These are phyloP conservation scores for Hipparchia semele DNA, from an alignment of 2,888 invertebrate species.

Conservation along the genomic window DNA sequence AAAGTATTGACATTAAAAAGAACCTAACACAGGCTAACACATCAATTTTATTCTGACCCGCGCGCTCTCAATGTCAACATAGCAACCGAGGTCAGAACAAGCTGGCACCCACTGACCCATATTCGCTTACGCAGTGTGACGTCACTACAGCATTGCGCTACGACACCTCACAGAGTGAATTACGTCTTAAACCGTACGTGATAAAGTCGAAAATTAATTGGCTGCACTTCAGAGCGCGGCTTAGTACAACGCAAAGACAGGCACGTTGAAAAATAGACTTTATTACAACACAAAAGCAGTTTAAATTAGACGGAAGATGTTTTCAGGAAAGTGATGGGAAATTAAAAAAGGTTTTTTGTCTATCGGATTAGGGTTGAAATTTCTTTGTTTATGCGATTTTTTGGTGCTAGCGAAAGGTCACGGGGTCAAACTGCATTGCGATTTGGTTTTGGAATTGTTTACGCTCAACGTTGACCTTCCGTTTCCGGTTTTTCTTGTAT, in stretches of 20 bases:
- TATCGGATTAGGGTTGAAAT: constrained; percentile 28
- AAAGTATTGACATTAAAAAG: constrained; percentile 31
- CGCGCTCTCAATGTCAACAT: constrained; percentile 10
- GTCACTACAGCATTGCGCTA: constrained; percentile 56
- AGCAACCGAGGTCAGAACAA: constrained; percentile 36
- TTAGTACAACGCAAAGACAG: constrained; percentile 2
- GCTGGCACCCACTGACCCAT: constrained; percentile 50
- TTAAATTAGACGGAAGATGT: background rate
- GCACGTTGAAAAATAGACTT: constrained; percentile 13
- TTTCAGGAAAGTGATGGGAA: background rate
- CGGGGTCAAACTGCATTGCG: constrained; percentile 43
- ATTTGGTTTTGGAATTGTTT: constrained; percentile 29
- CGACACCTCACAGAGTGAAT: constrained; percentile 35
- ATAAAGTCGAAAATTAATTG: constrained; percentile 42
- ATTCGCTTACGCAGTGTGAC: constrained; percentile 53
- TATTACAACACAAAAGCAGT: background rate
- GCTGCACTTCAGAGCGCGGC: constrained; percentile 1
- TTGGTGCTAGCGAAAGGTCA: constrained; percentile 41
- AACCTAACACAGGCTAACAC: constrained; percentile 6
- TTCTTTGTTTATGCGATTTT: constrained; percentile 19
- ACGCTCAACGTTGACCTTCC: constrained; percentile 32
- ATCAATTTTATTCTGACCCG: constrained; percentile 27
- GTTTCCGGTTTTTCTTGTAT: constrained; percentile 8
- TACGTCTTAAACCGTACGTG: constrained; percentile 31
- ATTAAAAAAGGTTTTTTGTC: constrained; percentile 19